These are phyloP conservation scores for Leptinotarsa lineolata DNA, from an alignment of 1,140 invertebrate genomes.

Conservation along the genomic window DNA sequence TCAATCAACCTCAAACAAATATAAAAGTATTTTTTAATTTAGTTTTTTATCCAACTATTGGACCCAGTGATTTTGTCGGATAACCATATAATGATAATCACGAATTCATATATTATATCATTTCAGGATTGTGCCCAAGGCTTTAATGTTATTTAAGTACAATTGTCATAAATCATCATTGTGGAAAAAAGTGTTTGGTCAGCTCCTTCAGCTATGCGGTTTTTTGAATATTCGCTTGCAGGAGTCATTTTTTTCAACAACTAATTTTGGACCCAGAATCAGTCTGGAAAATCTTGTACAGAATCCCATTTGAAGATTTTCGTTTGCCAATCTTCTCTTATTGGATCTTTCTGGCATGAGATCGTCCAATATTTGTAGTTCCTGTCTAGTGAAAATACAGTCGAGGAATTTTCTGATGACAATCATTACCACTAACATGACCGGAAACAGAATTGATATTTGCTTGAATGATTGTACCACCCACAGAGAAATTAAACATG, in stretches of 20 bases:
- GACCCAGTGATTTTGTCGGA: too few species aligned
- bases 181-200: background rate
- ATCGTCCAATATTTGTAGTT: slow-evolving; percentile 96
- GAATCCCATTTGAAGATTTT: slow-evolving; percentile 76
- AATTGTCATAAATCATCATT: background rate
- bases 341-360: slow-evolving; percentile 90
- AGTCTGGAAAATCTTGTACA: slow-evolving; percentile 43
- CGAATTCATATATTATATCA: too few species aligned
- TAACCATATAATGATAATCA: too few species aligned
- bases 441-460: slow-evolving; percentile 96
- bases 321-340: slow-evolving; percentile 74
- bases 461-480: slow-evolving; percentile 92
- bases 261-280: slow-evolving; percentile 46
- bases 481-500: slow-evolving; percentile 90
- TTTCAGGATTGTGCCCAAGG: too few species aligned
- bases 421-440: slow-evolving; percentile 99
- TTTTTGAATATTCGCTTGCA: slow-evolving; percentile 5
- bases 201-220: background rate
- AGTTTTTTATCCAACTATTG: too few species aligned
- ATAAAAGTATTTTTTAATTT: too few species aligned
- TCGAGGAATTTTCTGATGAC: slow-evolving; percentile 93
- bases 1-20: too few species aligned
- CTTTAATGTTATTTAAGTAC: too few species aligned
- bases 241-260: slow-evolving; percentile 22
- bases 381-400: slow-evolving; percentile 87